Conservation (phyloP, 2,113 vertebrate species). For the Sisor rabdophorus region DNA sequence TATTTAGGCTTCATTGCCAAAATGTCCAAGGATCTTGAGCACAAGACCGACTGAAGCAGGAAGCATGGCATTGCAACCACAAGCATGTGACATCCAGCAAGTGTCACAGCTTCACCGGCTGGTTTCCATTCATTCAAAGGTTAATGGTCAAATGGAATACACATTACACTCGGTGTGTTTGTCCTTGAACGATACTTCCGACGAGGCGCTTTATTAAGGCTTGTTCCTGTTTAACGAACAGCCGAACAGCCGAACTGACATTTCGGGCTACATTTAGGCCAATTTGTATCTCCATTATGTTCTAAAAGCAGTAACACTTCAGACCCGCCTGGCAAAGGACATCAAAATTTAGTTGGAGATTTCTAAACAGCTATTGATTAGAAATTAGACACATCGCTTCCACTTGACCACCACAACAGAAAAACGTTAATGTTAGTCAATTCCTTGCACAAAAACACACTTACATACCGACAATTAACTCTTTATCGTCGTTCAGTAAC, state of each 20-base stretch:
- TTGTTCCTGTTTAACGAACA: constrained; percentile 31
- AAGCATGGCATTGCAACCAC: too few relatives aligned
- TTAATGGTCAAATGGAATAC: constrained; percentile 32
- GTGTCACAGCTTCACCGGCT: not conserved
- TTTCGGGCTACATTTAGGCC: constrained; percentile 14
- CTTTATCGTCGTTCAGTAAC: constrained; percentile 18
- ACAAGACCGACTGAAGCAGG: too few relatives aligned
- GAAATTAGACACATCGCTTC: constrained; percentile 8
- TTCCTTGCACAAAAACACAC: not conserved
- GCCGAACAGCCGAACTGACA: constrained; percentile 22
- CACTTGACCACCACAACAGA: not conserved
- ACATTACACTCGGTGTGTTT: constrained; percentile 2
- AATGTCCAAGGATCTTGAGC: too few relatives aligned
- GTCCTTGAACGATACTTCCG: constrained; percentile 8
- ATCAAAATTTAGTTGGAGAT: constrained; percentile 33
- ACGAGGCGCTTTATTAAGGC: constrained; percentile 24
- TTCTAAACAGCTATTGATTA: constrained; percentile 31
- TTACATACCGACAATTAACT: not conserved
- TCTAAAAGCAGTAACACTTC: constrained; percentile 17
- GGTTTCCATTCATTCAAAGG: constrained; percentile 39
- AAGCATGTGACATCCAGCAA: constrained; percentile 5
- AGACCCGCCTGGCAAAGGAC: constrained; percentile 11
- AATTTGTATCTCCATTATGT: constrained; percentile 38
- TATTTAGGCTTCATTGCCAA: too few relatives aligned
- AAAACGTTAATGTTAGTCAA: not conserved